A percentile compares a stretch with the other conserved stretches of the same genome.
Conservation (phyloP, 2,113 vertebrate species). For the Clarias batrachus region DNA sequence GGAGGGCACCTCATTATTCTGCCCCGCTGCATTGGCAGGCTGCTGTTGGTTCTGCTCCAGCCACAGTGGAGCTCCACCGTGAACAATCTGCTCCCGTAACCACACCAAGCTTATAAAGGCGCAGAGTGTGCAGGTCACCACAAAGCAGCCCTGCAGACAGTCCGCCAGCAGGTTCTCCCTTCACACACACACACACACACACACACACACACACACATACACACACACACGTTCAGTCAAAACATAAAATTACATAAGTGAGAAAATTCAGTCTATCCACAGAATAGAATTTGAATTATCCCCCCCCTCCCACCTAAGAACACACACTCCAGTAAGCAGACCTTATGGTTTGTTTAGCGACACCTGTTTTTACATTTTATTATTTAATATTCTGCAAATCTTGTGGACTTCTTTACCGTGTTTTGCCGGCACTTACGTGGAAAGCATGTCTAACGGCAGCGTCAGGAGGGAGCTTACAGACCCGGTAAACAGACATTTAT, state of each 20-base stretch:
- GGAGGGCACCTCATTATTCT: slow-evolving; percentile 81
- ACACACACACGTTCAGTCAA: slow-evolving; percentile 30
- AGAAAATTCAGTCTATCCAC: neutral
- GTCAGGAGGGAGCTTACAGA: slow-evolving; percentile 98
- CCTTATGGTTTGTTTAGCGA: neutral
- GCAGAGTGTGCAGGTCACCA: slow-evolving; percentile 95
- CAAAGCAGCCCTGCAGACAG: slow-evolving; percentile 95
- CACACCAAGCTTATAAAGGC: slow-evolving; percentile 98
- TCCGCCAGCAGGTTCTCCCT: slow-evolving; percentile 95
- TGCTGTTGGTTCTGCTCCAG: slow-evolving; percentile 87
- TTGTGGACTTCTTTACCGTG: neutral
- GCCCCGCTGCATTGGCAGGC: slow-evolving; percentile 80
- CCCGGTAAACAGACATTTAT: slow-evolving; percentile 99
- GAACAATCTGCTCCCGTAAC: slow-evolving; percentile 94
- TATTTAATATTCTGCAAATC: neutral
- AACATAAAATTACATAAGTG: neutral
- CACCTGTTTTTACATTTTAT: neutral
- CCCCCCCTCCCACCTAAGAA: neutral
- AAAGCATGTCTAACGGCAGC: slow-evolving; percentile 94
- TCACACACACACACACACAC: slow-evolving; percentile 12
- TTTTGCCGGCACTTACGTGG: slow-evolving; percentile 82
- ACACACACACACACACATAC: too few relatives aligned
- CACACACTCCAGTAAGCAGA: neutral
- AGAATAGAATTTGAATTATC: neutral
- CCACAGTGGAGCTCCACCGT: slow-evolving; percentile 93